Percentiles rank a stretch among this genome's conserved stretches.
Conservation (phyloP, 1,140 invertebrate species). For the Phocides pigmalion region DNA sequence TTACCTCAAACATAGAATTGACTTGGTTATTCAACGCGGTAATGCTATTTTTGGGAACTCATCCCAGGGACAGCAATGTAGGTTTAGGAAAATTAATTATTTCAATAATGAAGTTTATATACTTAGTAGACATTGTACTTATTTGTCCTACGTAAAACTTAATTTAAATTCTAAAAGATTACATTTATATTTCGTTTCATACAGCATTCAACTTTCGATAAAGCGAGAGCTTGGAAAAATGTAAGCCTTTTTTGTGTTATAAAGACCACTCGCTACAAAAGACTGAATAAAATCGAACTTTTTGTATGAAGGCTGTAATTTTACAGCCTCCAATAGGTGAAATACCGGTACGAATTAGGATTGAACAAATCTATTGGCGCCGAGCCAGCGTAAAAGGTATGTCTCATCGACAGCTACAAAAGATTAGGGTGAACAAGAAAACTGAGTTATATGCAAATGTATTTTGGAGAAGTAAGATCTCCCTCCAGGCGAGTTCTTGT, state of each 20-base stretch:
- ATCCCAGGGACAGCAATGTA: no score
- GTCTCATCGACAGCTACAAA: background rate
- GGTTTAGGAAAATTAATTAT: no score
- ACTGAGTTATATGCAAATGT: background rate
- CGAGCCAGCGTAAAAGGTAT: background rate
- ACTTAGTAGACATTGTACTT: no score
- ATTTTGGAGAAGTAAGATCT: no score
- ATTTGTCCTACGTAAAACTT: no score
- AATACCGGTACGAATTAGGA: slow-evolving; percentile 21
- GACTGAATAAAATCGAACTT: slow-evolving; percentile 5
- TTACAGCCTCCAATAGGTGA: slow-evolving; percentile 16
- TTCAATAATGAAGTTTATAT: no score
- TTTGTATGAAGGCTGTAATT: slow-evolving; percentile 10
- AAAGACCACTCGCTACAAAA: slow-evolving; percentile 9
- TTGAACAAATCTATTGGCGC: slow-evolving; percentile 5
- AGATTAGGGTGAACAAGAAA: background rate
- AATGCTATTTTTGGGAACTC: no score
- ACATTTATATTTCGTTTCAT: background rate
- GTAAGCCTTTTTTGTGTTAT: background rate
- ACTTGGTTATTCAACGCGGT: no score
- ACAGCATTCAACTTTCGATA: background rate
- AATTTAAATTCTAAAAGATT: no score
- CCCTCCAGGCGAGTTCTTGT: no score
- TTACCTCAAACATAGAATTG: no score
- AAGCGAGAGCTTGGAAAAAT: background rate